Evolutionary conservation across 2,113 vertebrate genomes (phyloP).

Genomic region (Nannospalax galili): DNA sequence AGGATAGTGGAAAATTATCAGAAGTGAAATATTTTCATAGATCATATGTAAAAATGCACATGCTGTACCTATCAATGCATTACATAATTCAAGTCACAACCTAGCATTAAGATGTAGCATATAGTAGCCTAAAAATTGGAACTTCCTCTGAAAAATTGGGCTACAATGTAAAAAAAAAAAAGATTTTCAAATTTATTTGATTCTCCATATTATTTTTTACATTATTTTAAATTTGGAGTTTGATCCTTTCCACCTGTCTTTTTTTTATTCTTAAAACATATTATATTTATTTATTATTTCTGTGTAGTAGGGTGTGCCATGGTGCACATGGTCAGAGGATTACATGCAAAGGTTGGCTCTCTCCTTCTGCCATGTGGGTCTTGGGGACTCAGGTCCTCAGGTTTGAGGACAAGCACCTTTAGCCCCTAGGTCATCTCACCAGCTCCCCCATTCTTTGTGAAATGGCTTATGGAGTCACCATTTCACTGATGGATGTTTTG

Average conservation of each 20-base stretch:
- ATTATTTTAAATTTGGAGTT: background rate
- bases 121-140: background rate
- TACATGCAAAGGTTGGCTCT: background rate
- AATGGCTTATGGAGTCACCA: background rate
- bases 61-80: too few species aligned
- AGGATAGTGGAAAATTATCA: background rate
- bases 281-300: background rate
- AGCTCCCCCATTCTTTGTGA: background rate
- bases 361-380: background rate
- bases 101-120: background rate
- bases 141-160: background rate
- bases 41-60: background rate
- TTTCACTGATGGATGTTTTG: background rate
- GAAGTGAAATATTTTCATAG: background rate
- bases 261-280: too few species aligned
- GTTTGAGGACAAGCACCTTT: background rate
- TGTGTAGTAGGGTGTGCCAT: background rate
- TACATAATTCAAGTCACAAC: background rate
- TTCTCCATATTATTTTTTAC: background rate
- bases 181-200: constrained; percentile 3
- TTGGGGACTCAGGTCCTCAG: background rate
- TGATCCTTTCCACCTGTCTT: background rate
- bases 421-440: background rate
- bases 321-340: background rate
- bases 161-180: background rate